phyloP scores from a whole-genome alignment of 2,888 invertebrate species.

The Athalia cordata region DNA sequence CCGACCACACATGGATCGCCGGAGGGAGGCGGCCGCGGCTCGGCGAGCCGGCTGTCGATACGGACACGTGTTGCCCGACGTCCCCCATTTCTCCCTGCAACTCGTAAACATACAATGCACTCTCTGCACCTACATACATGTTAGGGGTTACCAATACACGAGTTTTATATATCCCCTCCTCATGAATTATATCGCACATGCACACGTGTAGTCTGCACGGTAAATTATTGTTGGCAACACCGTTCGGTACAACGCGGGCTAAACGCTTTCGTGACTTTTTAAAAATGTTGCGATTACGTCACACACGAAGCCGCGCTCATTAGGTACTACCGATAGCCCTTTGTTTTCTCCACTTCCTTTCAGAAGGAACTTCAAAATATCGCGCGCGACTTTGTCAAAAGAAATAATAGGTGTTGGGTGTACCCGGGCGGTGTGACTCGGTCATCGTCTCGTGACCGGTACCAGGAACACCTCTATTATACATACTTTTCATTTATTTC shows the following conservation, averaged over 20 bases:
- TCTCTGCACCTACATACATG: constrained; percentile 49
- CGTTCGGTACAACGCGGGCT: constrained; percentile 56
- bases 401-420: constrained; percentile 49
- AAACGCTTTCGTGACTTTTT: constrained; percentile 70
- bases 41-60: constrained; percentile 64
- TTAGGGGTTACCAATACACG: constrained; percentile 33
- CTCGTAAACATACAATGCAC: constrained; percentile 67
- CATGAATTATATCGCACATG: constrained; percentile 29
- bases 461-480: too few relatives aligned
- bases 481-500: too few relatives aligned
- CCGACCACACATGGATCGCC: constrained; percentile 66
- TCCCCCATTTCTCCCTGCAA: constrained; percentile 51
- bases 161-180: background rate
- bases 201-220: constrained; percentile 57
- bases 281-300: constrained; percentile 69
- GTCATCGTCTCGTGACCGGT: constrained; percentile 28
- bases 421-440: constrained; percentile 51
- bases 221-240: constrained; percentile 64
- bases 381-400: constrained; percentile 28
- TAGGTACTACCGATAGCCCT: constrained; percentile 57
- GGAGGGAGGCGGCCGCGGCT: constrained; percentile 55
- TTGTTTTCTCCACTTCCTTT: constrained; percentile 55
- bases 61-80: constrained; percentile 65
- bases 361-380: background rate
- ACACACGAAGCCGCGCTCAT: constrained; percentile 60